Conservation (phyloP, 2,797 vertebrate species). For the Oreortyx pictus region DNA sequence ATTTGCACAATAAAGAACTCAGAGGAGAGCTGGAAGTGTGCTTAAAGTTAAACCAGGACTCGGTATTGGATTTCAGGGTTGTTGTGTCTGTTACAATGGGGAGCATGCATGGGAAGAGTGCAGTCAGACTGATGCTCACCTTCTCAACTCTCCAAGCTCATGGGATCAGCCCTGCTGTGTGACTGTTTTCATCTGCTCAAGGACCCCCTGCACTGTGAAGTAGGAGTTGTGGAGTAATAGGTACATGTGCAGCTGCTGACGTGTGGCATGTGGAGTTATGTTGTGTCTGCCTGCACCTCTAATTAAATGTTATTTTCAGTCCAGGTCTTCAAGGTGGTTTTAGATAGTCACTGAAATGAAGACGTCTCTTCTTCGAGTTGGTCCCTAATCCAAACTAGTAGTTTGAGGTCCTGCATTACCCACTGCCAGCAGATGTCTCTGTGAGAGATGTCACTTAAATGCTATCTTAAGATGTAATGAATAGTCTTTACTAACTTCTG, state of each 20-base stretch:
- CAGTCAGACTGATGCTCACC: not conserved
- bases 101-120: too few relatives aligned
- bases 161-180: not conserved
- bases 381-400: not conserved
- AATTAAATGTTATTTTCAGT: not conserved
- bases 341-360: not conserved
- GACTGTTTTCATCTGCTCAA: not conserved
- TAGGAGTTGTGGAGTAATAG: not conserved
- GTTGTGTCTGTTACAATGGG: not conserved
- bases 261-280: not conserved
- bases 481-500: not conserved
- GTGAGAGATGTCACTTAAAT: not conserved
- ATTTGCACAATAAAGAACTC: not conserved
- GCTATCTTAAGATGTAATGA: not conserved
- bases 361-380: not conserved
- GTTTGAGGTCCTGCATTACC: not conserved
- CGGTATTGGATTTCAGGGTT: not conserved
- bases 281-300: fast-evolving
- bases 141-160: not conserved
- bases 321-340: not conserved
- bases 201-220: not conserved
- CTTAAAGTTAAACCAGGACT: not conserved
- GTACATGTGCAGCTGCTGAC: not conserved
- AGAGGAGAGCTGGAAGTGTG: not conserved
- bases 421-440: not conserved